Base-by-base conservation (phyloP, 2,797 vertebrate species). In the Sebastolobus alascanus region DNA sequence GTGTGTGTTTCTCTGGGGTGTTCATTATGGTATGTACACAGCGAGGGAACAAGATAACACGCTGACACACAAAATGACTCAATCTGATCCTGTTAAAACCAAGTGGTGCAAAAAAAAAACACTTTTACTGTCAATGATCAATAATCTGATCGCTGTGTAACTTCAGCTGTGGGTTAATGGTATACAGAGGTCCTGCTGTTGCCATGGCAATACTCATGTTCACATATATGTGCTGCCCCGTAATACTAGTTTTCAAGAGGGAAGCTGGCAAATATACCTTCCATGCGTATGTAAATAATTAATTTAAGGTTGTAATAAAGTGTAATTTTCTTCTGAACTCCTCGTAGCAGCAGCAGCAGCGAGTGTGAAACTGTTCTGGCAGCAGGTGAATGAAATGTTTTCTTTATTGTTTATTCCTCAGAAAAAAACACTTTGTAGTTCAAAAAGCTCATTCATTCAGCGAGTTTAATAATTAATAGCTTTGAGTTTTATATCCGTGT, bases 1-100 rank as follows among this genome's bases (percentile, higher is more conserved):
- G 31, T 58, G 67, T 55, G 52, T 73, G 68, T 72, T 25, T 73
- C 37, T 70, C 58, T 18, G 38, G 55, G 22, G 68, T 64, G 54
- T 65, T 80, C 66, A 67, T 87, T 80, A 64, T 37, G 11, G 56
- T 6, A 38, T 68, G 63, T 37, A 65, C 33, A 60, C 55, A 77
- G 50, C 2, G 0, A 63, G 69, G 43, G 29, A 79, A 64, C 38
- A 77, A 25, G 54, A 65, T 29, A 65, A 76, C 43, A 35, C 12
- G 46, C 74, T 73, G 67, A 69, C 31, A 40, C 73, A 82, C 25
- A 27, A 43, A 74, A 38, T 27, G 3, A 2, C 14, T 72, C 61
- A 61, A 20, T 72, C 5, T 66, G 16, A 66, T 25, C 63, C 70
- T 29, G 22, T 56, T 22, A 6, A 16, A 75, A 25, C 25, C 13